Evolutionary conservation across 2,888 invertebrate species (phyloP).

Genomic region (Liopterus haemorrhoidalis): DNA sequence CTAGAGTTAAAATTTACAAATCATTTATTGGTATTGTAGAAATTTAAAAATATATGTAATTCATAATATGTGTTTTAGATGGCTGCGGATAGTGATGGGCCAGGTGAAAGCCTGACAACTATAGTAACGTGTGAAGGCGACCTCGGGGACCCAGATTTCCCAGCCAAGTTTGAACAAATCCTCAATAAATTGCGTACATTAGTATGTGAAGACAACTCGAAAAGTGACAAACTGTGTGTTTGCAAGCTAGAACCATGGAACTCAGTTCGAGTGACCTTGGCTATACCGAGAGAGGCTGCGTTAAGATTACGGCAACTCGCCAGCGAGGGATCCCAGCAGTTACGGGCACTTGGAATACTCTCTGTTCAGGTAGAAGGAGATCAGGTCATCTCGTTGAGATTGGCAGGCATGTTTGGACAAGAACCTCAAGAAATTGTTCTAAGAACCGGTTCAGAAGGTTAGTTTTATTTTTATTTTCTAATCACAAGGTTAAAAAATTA

Average conservation of each 20-base stretch:
- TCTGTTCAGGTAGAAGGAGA: conserved; percentile 92
- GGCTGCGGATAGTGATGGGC: conserved; percentile 81
- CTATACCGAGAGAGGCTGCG: conserved; percentile 94
- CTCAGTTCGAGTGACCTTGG: conserved; percentile 94
- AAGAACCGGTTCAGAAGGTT: conserved; percentile 49
- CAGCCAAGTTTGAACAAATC: conserved; percentile 70
- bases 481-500: neutral
- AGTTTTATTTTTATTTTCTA: conserved; percentile 12
- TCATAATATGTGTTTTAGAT: conserved; percentile 46
- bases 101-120: conserved; percentile 53
- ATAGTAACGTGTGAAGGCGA: conserved; percentile 91
- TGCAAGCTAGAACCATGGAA: conserved; percentile 95
- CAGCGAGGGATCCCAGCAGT: conserved; percentile 79
- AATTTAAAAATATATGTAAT: neutral
- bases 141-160: conserved; percentile 81
- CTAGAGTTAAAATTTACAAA: conserved; percentile 19
- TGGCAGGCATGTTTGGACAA: conserved; percentile 58
- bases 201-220: conserved; percentile 45
- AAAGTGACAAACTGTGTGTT: conserved; percentile 54
- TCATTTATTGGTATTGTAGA: conserved; percentile 25
- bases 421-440: conserved; percentile 67
- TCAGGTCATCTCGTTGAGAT: conserved; percentile 66
- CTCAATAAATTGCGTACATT: conserved; percentile 72
- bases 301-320: conserved; percentile 85
- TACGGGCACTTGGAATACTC: conserved; percentile 87